These are phyloP conservation scores for Artibeus jamaicensis DNA, from an alignment of 2,797 vertebrate species.

Conservation along the genomic window DNA sequence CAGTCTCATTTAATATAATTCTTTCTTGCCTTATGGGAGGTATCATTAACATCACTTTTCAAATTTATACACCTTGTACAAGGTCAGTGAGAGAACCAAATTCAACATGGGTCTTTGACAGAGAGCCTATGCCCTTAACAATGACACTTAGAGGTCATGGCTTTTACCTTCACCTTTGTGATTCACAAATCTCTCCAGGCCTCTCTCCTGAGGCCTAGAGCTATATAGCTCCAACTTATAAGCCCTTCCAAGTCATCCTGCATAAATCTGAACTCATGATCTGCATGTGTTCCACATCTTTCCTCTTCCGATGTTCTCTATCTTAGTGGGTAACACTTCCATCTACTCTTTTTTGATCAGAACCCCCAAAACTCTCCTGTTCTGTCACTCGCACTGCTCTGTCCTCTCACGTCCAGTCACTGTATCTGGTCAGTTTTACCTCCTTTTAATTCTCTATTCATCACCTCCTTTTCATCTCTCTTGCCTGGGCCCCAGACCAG, in stretches of 20 bases:
- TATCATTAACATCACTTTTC: background rate
- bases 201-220: background rate
- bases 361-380: background rate
- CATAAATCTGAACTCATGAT: background rate
- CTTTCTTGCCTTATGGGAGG: background rate
- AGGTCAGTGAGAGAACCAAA: background rate
- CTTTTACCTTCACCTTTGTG: background rate
- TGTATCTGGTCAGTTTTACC: background rate
- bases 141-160: background rate
- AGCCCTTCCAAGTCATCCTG: background rate
- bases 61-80: background rate
- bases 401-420: background rate
- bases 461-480: background rate
- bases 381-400: background rate
- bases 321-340: background rate
- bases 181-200: background rate
- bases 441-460: background rate
- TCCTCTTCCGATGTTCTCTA: background rate
- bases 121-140: background rate
- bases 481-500: background rate
- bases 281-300: background rate
- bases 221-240: background rate
- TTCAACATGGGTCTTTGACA: background rate
- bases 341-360: background rate
- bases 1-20: slow-evolving; percentile 2